Base-by-base conservation (phyloP, 2,888 invertebrate species). In the Calliphora vomitoria region DNA sequence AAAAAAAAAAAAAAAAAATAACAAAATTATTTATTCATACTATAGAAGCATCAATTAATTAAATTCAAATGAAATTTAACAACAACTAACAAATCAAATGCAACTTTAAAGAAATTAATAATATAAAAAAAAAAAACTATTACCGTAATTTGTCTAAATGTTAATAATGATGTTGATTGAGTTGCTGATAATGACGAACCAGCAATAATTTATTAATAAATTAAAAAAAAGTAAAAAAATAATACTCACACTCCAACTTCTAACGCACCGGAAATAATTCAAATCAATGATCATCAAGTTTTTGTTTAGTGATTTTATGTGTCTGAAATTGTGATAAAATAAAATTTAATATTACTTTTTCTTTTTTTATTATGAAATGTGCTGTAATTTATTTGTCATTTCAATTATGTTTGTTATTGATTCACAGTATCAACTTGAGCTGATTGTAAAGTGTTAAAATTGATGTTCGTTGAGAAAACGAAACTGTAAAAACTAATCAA, bases 231-330 rank as follows among this genome's bases (percentile, higher is more conserved):
- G n/a, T n/a, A 11, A 31, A 4, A 66, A n/a, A 25, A 1, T 41
- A 20, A 66, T 44, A 44, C 44, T 62, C 38, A 35, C 64, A 47
- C 8, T 11, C 13, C 25, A 50, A 60, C 55, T 60, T 66, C 13
- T 58, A 66, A 84, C 84, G 79, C 84, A 84, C 58, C 84, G 84
- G 84, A 84, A 84, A 79, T 60, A 31, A 66, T 79, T 79, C 18
- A 50, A 47, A 75, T 60, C 58, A 60, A 66, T 75, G 75, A 68
- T 60, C 75, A 75, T 10, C 47, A 68, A 66, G 35, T 72, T 64
- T 82, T 66, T 74, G 8, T 15, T 47, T 15, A 18, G 15, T 68
- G 20, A 41, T 10, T 50, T 50, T 31, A 20, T 60, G 38, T 50
- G 58, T 35, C 44, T 50, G 50, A 38, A 44, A 47, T 13, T 41